Percentiles rank a stretch among this genome's conserved stretches.
phyloP scores from a whole-genome alignment of 2,888 invertebrate species.

The Isotomurus palustris region DNA sequence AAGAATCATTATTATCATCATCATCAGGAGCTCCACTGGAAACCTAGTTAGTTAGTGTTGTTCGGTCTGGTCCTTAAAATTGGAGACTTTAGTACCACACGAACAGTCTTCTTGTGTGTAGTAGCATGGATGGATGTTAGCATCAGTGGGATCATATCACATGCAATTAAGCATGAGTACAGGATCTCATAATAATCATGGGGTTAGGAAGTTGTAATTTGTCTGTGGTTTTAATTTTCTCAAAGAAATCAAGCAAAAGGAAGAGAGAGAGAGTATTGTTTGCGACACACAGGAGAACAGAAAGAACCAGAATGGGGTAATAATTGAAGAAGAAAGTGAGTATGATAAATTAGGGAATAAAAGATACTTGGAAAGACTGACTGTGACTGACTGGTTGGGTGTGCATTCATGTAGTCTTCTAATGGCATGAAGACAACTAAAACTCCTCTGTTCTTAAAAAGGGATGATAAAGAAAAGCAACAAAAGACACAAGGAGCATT shows the following conservation, averaged over 20 bases:
- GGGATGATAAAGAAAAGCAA: neutral
- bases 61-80: too few relatives aligned
- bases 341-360: constrained; percentile 18
- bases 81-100: too few relatives aligned
- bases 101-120: too few relatives aligned
- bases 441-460: constrained; percentile 1
- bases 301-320: neutral
- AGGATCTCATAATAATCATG: constrained; percentile 7
- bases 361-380: neutral
- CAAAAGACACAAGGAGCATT: neutral
- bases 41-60: too few relatives aligned
- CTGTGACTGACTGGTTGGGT: constrained; percentile 14
- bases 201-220: constrained; percentile 22
- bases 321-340: neutral
- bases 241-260: constrained; percentile 6
- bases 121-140: too few relatives aligned
- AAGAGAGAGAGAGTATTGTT: constrained; percentile 1
- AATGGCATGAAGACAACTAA: constrained; percentile 10
- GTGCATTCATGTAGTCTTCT: constrained; percentile 9
- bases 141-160: neutral
- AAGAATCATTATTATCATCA: too few relatives aligned
- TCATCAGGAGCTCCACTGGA: too few relatives aligned
- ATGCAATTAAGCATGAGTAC: constrained; percentile 6
- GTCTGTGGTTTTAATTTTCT: constrained; percentile 35
- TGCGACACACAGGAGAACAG: constrained; percentile 1